phyloP scores from a whole-genome alignment of 2,797 vertebrate genomes.

The Nannoperca australis region DNA sequence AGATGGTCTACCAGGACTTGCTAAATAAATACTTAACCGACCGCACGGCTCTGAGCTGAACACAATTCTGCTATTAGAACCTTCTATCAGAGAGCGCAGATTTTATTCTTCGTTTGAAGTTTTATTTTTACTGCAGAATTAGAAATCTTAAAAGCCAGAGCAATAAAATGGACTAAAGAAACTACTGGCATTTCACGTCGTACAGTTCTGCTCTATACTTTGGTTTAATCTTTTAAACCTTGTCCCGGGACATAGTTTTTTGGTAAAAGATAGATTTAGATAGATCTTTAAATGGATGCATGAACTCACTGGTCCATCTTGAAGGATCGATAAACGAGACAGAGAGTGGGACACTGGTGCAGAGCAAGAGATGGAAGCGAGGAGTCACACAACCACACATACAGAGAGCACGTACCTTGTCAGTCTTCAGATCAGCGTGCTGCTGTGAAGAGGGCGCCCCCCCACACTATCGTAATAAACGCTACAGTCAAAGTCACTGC shows the following conservation, averaged over 20 bases:
- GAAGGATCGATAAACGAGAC: background rate
- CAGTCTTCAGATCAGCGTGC: slow-evolving; percentile 96
- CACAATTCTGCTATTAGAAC: background rate
- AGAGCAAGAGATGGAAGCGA: slow-evolving; percentile 28
- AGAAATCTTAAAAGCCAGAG: background rate
- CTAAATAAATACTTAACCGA: slow-evolving; percentile 3
- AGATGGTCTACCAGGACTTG: slow-evolving; percentile 20
- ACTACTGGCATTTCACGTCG: background rate
- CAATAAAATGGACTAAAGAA: background rate
- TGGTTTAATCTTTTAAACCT: background rate
- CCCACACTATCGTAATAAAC: slow-evolving; percentile 86
- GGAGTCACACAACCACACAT: slow-evolving; percentile 62
- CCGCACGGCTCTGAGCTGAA: background rate
- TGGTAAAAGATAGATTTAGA: too few relatives aligned
- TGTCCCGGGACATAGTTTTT: background rate
- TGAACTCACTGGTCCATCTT: slow-evolving; percentile 10
- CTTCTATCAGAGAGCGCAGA: background rate
- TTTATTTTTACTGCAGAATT: background rate
- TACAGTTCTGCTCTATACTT: background rate
- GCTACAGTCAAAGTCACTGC: slow-evolving; percentile 90
- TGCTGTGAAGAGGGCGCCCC: slow-evolving; percentile 99
- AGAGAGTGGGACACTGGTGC: slow-evolving; percentile 34
- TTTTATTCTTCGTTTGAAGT: background rate
- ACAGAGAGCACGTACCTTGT: slow-evolving; percentile 91
- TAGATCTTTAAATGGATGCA: background rate